phyloP scores from a whole-genome alignment of 2,797 vertebrate genomes.

The Sylvia borin region DNA sequence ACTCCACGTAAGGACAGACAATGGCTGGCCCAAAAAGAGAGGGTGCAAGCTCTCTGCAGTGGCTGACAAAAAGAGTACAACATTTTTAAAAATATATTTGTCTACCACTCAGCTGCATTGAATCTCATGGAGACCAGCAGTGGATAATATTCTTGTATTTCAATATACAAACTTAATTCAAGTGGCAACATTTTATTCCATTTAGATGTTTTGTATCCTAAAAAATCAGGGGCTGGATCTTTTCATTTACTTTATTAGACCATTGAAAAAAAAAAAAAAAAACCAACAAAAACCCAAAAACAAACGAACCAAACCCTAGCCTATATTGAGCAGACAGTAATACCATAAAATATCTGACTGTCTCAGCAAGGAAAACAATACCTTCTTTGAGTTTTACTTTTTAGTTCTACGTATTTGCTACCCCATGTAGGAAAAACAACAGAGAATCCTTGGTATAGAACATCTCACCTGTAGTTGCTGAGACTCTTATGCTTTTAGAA shows the following conservation, averaged over 20 bases:
- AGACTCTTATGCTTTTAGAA: not conserved
- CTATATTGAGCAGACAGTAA: conserved; percentile 3
- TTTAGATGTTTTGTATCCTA: conserved; percentile 37
- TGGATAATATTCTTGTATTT: not conserved
- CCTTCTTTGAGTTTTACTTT: conserved; percentile 23
- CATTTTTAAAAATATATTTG: not conserved
- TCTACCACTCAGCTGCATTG: not conserved
- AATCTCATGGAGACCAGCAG: not conserved
- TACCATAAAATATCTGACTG: not conserved
- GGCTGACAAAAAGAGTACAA: not conserved
- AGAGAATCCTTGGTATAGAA: not conserved
- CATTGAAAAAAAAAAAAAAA: not conserved
- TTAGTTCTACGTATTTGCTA: conserved; percentile 6
- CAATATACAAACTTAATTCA: conserved; percentile 46
- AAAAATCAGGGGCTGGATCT: not conserved
- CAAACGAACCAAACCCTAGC: not conserved
- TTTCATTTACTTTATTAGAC: conserved; percentile 41
- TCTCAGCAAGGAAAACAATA: not conserved
- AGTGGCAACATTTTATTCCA: conserved; percentile 43
- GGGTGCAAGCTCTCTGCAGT: fast-evolving
- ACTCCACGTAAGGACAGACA: too few relatives aligned
- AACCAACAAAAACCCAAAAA: fast-evolving
- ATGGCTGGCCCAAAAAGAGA: not conserved
- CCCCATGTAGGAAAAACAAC: not conserved
- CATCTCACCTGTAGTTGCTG: not conserved